Evolutionary conservation across 2,113 vertebrate species (phyloP), one percentile per base, ranked within the genome.

Genomic region (Bos indicus): DNA sequence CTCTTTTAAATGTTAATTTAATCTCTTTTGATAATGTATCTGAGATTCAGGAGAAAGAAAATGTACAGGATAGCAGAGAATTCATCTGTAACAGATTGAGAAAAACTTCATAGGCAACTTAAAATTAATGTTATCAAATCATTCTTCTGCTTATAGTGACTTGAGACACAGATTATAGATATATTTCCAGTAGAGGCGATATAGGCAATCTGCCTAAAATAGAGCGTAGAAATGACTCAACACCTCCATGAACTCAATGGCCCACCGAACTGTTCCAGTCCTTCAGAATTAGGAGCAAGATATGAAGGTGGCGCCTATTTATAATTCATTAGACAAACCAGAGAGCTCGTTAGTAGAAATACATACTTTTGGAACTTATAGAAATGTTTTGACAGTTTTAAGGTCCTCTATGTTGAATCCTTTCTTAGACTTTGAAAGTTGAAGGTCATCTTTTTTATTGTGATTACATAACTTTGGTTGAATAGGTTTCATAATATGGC

Each of bases 1-100:
- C 57, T 93, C 40, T 95, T 95, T 97, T 56, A 95, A 97, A 97
- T 97, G 85, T 93, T 96, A 96, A 98, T 97, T 88, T 93, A 94
- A 96, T 94, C 54, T 96, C 62, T 95, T 95, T 88, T 91, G 90
- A 94, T 95, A 40, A 82, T 51, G 88, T 86, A 90, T 92, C 67
- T 95, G 83, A 93, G 33, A 60, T 40, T 94, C 94, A 52, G 21
- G 90, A 97, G 92, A 60, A 98, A 91, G 62, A 91, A 93, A 92
- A 46, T 59, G 30, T 52, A 91, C 16, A 40, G 15, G n/a, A 62
- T 90, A 91, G 62, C 16, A 80, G 36, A 83, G 43, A 93, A 64
- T 67, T 43, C 46, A 93, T 83, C 97, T 97, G 74, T 52, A 88
- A 64, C 77, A 83, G 6, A 16, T 28, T 95, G 12, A 77, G 51